A percentile compares a stretch with the other conserved stretches of the same genome.
Conservation (phyloP, 2,888 invertebrate genomes). For the Phortica magna region DNA sequence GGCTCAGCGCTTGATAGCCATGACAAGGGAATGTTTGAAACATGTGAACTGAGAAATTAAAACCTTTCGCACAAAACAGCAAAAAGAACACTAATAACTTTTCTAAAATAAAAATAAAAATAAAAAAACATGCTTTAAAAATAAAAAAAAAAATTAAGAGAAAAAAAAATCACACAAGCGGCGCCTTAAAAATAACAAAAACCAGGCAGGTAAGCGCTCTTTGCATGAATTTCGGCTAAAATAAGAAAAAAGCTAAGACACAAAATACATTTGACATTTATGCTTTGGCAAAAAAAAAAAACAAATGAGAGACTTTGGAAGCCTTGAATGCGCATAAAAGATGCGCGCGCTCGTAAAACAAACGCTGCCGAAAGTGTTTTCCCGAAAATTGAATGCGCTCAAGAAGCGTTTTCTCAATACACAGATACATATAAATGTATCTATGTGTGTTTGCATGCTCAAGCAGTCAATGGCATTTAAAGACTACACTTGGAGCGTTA, state of each 20-base stretch:
- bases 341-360: constrained; percentile 10
- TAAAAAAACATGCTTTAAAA: not conserved
- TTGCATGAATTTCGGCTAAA: not conserved
- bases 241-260: not conserved
- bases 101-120: too few relatives aligned
- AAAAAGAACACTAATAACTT: too few relatives aligned
- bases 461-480: constrained; percentile 27
- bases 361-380: not conserved
- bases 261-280: constrained; percentile 29
- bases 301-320: not conserved
- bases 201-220: not conserved
- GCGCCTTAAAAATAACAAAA: constrained; percentile 4
- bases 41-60: too few relatives aligned
- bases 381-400: not conserved
- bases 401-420: not conserved
- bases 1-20: not conserved
- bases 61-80: too few relatives aligned
- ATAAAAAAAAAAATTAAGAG: not conserved
- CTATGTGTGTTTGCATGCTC: not conserved
- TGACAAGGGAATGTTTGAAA: not conserved
- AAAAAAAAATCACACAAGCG: not conserved
- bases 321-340: constrained; percentile 14
- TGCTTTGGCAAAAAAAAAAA: not conserved
- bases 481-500: constrained; percentile 20
- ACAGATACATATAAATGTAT: not conserved